Evolutionary conservation across 2,113 vertebrate genomes (phyloP).

Genomic region (Pristiophorus japonicus): DNA sequence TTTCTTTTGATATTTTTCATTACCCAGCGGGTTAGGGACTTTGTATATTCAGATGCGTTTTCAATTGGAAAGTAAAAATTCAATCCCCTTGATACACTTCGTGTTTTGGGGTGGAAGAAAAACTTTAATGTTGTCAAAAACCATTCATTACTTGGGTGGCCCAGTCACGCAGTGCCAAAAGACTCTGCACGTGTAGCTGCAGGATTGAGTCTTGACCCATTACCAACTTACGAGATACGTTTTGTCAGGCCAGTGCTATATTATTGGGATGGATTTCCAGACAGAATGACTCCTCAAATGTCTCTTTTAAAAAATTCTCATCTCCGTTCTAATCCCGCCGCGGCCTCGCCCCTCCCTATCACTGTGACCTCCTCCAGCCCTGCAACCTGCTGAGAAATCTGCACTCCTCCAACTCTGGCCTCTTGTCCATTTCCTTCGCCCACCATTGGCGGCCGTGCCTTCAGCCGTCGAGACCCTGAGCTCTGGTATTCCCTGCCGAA

Average conservation of each 20-base stretch:
- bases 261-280: neutral
- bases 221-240: neutral
- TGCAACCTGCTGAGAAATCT: neutral
- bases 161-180: neutral
- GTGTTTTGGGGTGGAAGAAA: neutral
- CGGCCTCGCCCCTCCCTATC: neutral
- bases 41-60: neutral
- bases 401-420: neutral
- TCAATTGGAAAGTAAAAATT: neutral
- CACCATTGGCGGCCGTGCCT: neutral
- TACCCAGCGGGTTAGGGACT: neutral
- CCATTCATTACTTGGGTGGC: neutral
- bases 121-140: neutral
- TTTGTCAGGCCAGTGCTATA: neutral
- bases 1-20: neutral
- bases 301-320: neutral
- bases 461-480: neutral
- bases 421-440: neutral
- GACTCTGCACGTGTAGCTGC: neutral
- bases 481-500: neutral
- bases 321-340: neutral
- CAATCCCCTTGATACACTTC: neutral
- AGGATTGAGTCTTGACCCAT: neutral
- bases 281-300: neutral
- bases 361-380: neutral